These are phyloP conservation scores for Operophtera brumata DNA, from an alignment of 2,888 invertebrate genomes.

Conservation along the genomic window DNA sequence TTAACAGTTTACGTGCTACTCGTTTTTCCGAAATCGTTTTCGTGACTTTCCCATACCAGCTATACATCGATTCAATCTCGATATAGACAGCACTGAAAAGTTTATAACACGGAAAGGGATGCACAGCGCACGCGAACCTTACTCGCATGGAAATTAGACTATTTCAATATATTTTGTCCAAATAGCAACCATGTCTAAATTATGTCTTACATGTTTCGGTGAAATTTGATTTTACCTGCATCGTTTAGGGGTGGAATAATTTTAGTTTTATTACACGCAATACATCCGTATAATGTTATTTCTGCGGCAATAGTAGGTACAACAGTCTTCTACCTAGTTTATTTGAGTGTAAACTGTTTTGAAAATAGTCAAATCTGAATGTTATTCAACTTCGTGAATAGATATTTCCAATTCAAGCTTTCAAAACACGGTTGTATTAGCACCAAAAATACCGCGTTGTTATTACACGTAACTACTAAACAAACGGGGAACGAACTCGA, in stretches of 20 bases:
- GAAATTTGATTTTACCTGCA: constrained; percentile 39
- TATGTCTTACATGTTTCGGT: constrained; percentile 39
- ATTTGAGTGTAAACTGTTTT: too few relatives aligned
- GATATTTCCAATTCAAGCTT: constrained; percentile 4
- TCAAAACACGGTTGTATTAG: background rate
- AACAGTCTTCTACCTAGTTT: background rate
- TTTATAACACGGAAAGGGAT: constrained; percentile 70
- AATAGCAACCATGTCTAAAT: constrained; percentile 40
- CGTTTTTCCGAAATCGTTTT: constrained; percentile 39
- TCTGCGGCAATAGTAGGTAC: background rate
- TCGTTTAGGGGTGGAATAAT: constrained; percentile 10
- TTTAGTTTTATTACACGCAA: constrained; percentile 12
- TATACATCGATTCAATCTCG: constrained; percentile 71
- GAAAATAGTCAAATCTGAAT: too few relatives aligned
- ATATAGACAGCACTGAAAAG: constrained; percentile 66
- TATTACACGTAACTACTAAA: constrained; percentile 39
- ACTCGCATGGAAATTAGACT: constrained; percentile 60
- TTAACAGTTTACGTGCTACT: background rate
- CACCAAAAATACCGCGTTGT: constrained; percentile 11
- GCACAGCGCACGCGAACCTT: constrained; percentile 65
- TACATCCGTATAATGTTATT: constrained; percentile 1
- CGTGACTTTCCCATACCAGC: constrained; percentile 62
- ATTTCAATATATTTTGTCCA: constrained; percentile 46
- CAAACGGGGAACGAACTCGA: constrained; percentile 39
- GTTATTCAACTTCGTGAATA: too few relatives aligned